A percentile compares a stretch with the other conserved stretches of the same genome.
Evolutionary conservation across 2,113 vertebrate species (phyloP).

Genomic region (Trematocara zebra): DNA sequence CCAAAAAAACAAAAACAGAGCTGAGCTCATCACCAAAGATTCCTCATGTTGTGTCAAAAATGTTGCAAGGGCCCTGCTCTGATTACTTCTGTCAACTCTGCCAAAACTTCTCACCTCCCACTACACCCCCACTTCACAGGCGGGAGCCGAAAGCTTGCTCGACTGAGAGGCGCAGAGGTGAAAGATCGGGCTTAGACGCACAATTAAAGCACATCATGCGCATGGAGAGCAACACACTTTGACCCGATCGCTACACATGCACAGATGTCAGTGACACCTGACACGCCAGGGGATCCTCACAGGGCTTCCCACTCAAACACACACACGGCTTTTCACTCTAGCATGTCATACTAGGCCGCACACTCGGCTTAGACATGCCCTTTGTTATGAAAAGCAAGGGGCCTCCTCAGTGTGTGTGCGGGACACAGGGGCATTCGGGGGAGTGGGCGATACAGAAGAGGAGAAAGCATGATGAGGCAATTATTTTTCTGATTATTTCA

Average conservation of each 20-base stretch:
- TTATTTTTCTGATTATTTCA: neutral
- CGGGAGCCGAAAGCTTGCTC: neutral
- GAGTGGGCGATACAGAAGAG: neutral
- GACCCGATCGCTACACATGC: slow-evolving; percentile 2
- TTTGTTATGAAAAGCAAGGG: slow-evolving; percentile 73
- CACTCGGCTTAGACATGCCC: slow-evolving; percentile 41
- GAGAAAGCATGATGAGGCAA: neutral
- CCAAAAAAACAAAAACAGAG: slow-evolving; percentile 40
- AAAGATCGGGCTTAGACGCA: neutral
- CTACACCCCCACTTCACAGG: neutral
- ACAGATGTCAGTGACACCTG: slow-evolving; percentile 74
- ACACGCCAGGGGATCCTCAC: slow-evolving; percentile 47
- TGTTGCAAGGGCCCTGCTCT: slow-evolving; percentile 50
- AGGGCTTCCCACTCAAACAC: slow-evolving; percentile 27
- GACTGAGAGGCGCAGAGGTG: neutral
- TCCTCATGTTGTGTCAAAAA: slow-evolving; percentile 55
- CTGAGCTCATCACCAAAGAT: slow-evolving; percentile 67
- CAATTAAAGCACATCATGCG: neutral
- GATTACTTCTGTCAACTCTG: slow-evolving; percentile 46
- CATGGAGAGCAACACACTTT: neutral
- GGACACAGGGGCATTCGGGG: neutral
- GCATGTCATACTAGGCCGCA: slow-evolving; percentile 45
- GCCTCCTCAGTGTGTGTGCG: slow-evolving; percentile 19
- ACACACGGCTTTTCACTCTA: slow-evolving; percentile 22
- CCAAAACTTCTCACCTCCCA: neutral